These are phyloP conservation scores for Polyommatus iphigenia DNA, from an alignment of 2,888 invertebrate genomes.

Conservation along the genomic window DNA sequence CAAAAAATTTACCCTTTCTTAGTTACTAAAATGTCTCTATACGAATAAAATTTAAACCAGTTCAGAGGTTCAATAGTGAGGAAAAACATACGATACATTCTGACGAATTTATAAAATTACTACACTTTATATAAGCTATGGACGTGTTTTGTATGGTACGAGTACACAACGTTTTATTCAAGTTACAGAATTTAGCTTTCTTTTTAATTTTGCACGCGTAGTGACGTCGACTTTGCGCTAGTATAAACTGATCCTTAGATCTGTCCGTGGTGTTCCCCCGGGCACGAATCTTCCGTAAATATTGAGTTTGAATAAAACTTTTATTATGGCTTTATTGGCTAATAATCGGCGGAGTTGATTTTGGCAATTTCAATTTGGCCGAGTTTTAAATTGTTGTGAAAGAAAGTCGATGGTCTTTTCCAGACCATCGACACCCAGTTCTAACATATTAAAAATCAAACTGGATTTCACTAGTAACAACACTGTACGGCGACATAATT, in stretches of 20 bases:
- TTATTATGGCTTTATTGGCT: slow-evolving; percentile 64
- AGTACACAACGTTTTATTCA: too few relatives aligned
- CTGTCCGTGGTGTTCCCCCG: slow-evolving; percentile 60
- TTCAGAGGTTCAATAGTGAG: neutral
- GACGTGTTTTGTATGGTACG: too few relatives aligned
- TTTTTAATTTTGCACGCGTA: too few relatives aligned
- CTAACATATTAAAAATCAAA: neutral
- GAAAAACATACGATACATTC: too few relatives aligned
- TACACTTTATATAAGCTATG: too few relatives aligned
- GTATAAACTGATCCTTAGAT: slow-evolving; percentile 50
- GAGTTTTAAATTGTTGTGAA: slow-evolving; percentile 18
- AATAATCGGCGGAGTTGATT: slow-evolving; percentile 49
- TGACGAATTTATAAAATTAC: too few relatives aligned
- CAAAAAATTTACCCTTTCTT: too few relatives aligned
- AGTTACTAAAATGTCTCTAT: too few relatives aligned
- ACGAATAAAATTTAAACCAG: too few relatives aligned
- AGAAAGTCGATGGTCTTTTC: neutral
- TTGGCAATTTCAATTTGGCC: slow-evolving; percentile 46
- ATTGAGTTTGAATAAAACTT: slow-evolving; percentile 70
- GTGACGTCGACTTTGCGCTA: neutral
- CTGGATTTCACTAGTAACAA: too few relatives aligned
- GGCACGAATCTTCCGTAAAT: slow-evolving; percentile 63
- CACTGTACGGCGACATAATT: too few relatives aligned
- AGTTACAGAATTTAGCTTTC: too few relatives aligned
- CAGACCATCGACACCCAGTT: neutral